A percentile compares a stretch with the other conserved stretches of the same genome.
phyloP scores from a whole-genome alignment of 1,140 invertebrate species.

The Lamellibrachia luymesi region DNA sequence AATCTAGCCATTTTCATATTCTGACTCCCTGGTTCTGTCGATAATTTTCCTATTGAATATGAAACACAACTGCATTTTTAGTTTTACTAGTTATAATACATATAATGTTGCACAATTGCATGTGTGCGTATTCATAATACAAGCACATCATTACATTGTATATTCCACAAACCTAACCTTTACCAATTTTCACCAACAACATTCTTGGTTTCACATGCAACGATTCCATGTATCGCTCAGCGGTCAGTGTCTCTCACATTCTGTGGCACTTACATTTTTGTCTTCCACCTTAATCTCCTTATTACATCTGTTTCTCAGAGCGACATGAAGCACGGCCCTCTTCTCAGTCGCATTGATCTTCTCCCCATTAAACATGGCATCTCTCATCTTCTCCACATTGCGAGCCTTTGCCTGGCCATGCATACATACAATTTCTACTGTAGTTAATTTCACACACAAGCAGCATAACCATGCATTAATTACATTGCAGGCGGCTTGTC shows the following conservation, averaged over 20 bases:
- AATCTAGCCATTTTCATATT: too few species aligned
- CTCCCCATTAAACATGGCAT: constrained; percentile 91
- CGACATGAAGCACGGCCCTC: constrained; percentile 91
- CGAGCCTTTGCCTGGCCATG: constrained; percentile 72
- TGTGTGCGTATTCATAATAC: too few species aligned
- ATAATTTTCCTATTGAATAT: too few species aligned
- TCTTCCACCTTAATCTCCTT: constrained; percentile 80
- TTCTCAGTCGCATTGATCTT: constrained; percentile 99
- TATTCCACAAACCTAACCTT: too few species aligned
- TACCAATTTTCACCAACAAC: background rate
- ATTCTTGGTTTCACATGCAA: background rate
- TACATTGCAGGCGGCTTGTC: too few species aligned
- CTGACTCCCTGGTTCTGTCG: too few species aligned
- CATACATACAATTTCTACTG: background rate
- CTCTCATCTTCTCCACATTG: constrained; percentile 79
- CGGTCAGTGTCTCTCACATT: background rate
- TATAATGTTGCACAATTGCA: too few species aligned
- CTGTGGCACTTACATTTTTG: constrained; percentile 67
- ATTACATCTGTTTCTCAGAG: constrained; percentile 83
- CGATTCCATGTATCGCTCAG: too few species aligned
- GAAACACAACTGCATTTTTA: too few species aligned
- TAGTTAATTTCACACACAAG: background rate
- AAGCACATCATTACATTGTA: too few species aligned
- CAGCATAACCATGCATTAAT: background rate
- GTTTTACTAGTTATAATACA: too few species aligned